Percentiles rank a stretch among this genome's conserved stretches.
Conservation (phyloP, 2,888 invertebrate genomes). For the Nomada fabriciana region DNA sequence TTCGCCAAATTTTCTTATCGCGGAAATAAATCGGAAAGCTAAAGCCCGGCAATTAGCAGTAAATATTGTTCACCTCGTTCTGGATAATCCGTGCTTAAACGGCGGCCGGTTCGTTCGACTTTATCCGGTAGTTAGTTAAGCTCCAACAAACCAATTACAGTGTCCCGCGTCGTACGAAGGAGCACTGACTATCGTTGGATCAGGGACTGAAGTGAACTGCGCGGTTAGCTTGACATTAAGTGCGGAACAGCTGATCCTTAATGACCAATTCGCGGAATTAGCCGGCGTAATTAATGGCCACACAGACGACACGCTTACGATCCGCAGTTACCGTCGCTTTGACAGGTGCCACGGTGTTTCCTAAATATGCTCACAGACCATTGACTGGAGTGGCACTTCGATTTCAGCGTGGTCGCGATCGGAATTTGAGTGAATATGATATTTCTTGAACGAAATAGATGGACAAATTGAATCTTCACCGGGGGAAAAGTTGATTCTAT, state of each 20-base stretch:
- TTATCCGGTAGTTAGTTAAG: conserved; percentile 74
- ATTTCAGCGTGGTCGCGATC: neutral
- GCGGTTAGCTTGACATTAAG: conserved; percentile 63
- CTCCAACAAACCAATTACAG: conserved; percentile 73
- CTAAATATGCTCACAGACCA: neutral
- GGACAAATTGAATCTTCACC: too few species aligned
- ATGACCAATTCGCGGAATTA: conserved; percentile 69
- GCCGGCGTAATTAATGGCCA: conserved; percentile 55
- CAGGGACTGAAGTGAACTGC: conserved; percentile 58
- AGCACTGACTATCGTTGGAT: conserved; percentile 68
- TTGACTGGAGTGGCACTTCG: neutral
- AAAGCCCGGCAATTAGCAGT: conserved; percentile 71
- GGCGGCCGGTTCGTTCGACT: conserved; percentile 63
- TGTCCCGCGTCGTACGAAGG: conserved; percentile 53
- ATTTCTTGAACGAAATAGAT: too few species aligned
- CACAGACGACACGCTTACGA: conserved; percentile 44
- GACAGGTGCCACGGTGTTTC: conserved; percentile 19
- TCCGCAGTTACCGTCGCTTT: conserved; percentile 36
- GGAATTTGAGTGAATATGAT: too few species aligned
- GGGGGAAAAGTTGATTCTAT: too few species aligned
- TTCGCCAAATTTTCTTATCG: conserved; percentile 56
- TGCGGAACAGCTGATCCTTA: conserved; percentile 69
- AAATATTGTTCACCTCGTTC: conserved; percentile 70
- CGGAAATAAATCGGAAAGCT: conserved; percentile 61
- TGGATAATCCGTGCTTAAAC: conserved; percentile 70